phyloP scores from a whole-genome alignment of 2,888 invertebrate genomes.

The Ferrisia virgata region DNA sequence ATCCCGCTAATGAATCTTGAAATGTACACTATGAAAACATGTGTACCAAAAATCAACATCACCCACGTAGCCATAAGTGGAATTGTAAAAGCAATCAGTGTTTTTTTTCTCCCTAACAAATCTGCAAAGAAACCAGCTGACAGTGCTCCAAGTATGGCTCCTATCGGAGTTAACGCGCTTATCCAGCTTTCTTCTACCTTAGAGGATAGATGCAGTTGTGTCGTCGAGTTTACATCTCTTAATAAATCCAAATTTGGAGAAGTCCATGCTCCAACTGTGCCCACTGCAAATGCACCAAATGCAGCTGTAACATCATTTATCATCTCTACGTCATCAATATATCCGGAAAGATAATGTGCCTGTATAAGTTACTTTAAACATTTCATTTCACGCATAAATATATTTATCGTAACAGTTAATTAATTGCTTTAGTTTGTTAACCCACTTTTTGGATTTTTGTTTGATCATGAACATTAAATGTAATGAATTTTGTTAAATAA shows the following conservation, averaged over 20 bases:
- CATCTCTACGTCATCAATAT: not conserved
- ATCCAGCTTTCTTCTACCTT: constrained; percentile 73
- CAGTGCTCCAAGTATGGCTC: constrained; percentile 71
- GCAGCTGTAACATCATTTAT: constrained; percentile 62
- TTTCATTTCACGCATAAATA: no score
- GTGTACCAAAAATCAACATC: constrained; percentile 66
- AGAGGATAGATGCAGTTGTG: constrained; percentile 54
- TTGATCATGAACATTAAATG: no score
- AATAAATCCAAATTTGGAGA: constrained; percentile 73
- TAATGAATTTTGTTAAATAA: no score
- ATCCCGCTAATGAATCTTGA: constrained; percentile 76
- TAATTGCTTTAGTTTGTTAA: no score
- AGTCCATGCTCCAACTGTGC: constrained; percentile 77
- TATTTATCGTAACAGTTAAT: no score
- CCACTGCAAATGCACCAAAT: constrained; percentile 69
- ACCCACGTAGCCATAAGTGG: constrained; percentile 70
- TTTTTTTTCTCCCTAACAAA: constrained; percentile 65
- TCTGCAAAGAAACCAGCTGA: constrained; percentile 68
- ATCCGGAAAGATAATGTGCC: not conserved
- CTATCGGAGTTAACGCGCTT: constrained; percentile 61
- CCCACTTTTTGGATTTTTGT: no score
- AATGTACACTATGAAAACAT: constrained; percentile 62
- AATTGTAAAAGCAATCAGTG: constrained; percentile 62
- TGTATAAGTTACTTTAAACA: not conserved
- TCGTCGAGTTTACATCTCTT: constrained; percentile 47